Base-by-base conservation (phyloP, 2,888 invertebrate species). In the Trichacis sp. region DNA sequence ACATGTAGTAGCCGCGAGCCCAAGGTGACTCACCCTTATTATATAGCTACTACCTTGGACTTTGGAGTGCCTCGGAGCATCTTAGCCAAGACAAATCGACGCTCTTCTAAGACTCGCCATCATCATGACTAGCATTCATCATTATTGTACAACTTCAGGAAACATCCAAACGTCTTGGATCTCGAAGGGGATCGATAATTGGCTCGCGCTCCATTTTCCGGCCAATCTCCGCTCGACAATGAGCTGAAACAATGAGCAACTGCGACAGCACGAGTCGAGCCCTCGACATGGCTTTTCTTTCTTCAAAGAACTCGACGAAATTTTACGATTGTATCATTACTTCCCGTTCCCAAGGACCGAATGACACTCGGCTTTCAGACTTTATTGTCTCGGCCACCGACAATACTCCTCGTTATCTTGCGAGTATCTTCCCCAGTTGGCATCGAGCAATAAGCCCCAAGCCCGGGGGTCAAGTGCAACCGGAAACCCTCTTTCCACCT, bases 1-100 rank as follows among this genome's bases (percentile, higher is more conserved):
- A 45, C 15, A 30, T n/a, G 43, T 43, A 43, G 42, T 36, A 51
- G 42, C 48, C 18, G 18, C n/a, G n/a, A n/a, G n/a, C n/a, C n/a
- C n/a, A 43, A 40, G 69, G 71, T 75, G 76, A 74, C 68, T 73
- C 75, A 73, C 67, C 64, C n/a, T n/a, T n/a, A n/a, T n/a, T n/a
- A n/a, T n/a, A n/a, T n/a, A n/a, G n/a, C n/a, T n/a, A n/a, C n/a
- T n/a, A n/a, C n/a, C n/a, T n/a, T n/a, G n/a, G n/a, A n/a, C n/a
- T n/a, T n/a, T n/a, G n/a, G n/a, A n/a, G n/a, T n/a, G n/a, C n/a
- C n/a, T n/a, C n/a, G n/a, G n/a, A n/a, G n/a, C n/a, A n/a, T n/a
- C n/a, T n/a, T n/a, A 17, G n/a, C 19, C 19, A 17, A 17, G 19
- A 18, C 18, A 43, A n/a, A 43, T 43, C 19, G 43, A 4, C 18